phyloP scores from a whole-genome alignment of 35 echinoderm and acorn worm genomes.

The Apostichopus californicus region DNA sequence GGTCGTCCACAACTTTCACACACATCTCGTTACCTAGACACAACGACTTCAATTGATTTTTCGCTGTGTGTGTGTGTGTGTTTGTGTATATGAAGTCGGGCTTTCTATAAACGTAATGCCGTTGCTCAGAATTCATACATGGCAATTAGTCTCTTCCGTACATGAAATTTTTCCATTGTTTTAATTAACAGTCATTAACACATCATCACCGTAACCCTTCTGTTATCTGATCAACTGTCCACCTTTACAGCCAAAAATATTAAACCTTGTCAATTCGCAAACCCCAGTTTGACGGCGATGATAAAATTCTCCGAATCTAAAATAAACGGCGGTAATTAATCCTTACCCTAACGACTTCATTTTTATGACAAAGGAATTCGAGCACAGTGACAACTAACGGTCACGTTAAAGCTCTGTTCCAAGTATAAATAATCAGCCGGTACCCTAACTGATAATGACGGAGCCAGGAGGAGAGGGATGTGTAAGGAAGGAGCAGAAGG shows the following conservation, averaged over 20 bases:
- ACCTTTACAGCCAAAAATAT: background rate
- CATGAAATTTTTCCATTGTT: background rate
- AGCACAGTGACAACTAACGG: background rate
- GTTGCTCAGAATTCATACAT: background rate
- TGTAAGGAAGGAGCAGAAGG: background rate
- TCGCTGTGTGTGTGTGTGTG: no score
- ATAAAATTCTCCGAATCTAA: slow-evolving; percentile 11
- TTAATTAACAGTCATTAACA: slow-evolving; percentile 6
- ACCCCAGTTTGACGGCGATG: background rate
- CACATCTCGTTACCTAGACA: no score
- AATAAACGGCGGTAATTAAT: background rate
- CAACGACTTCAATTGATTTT: no score
- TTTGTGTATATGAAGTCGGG: no score
- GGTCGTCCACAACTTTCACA: no score
- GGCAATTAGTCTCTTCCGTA: background rate
- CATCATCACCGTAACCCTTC: background rate
- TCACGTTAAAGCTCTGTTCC: background rate
- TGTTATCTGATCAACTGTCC: slow-evolving; percentile 2
- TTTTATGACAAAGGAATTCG: background rate
- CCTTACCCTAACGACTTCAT: background rate
- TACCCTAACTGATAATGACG: no score
- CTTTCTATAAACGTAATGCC: background rate
- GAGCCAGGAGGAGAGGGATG: no score
- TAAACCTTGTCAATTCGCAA: slow-evolving; percentile 18
- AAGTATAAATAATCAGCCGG: no score